Conservation (phyloP, 2,888 invertebrate genomes). For the Kuschelorhynchus macadamiae region DNA sequence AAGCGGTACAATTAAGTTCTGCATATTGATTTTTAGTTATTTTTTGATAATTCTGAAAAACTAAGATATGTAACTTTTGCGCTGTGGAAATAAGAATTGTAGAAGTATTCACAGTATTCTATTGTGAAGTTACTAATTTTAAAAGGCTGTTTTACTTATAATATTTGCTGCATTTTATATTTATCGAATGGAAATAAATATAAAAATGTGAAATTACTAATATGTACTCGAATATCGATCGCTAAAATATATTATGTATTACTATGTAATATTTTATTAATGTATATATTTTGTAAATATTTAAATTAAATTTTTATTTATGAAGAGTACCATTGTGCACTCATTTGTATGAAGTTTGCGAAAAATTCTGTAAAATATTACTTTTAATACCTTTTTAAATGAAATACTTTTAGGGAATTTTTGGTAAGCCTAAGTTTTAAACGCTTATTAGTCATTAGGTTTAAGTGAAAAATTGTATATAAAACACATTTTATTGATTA, state of each 20-base stretch:
- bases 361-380: no score
- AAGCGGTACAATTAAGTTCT: no score
- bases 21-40: no score
- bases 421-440: conserved; percentile 52
- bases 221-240: conserved; percentile 53
- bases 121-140: conserved; percentile 48
- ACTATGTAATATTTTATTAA: conserved; percentile 58
- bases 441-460: conserved; percentile 68
- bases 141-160: conserved; percentile 63
- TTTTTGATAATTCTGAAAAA: no score
- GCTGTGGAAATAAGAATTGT: conserved; percentile 15
- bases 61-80: background rate
- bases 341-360: background rate
- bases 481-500: conserved; percentile 58
- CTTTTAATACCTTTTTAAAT: no score
- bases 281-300: conserved; percentile 64
- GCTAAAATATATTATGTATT: conserved; percentile 49
- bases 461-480: conserved; percentile 56
- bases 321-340: conserved; percentile 2
- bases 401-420: no score
- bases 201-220: conserved; percentile 41
- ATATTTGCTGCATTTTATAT: conserved; percentile 51
- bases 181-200: conserved; percentile 50
- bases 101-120: conserved; percentile 20
- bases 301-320: conserved; percentile 34